These are phyloP conservation scores for Zhuqinia jingwanae DNA, from an alignment of 2,888 invertebrate species.

Conservation along the genomic window DNA sequence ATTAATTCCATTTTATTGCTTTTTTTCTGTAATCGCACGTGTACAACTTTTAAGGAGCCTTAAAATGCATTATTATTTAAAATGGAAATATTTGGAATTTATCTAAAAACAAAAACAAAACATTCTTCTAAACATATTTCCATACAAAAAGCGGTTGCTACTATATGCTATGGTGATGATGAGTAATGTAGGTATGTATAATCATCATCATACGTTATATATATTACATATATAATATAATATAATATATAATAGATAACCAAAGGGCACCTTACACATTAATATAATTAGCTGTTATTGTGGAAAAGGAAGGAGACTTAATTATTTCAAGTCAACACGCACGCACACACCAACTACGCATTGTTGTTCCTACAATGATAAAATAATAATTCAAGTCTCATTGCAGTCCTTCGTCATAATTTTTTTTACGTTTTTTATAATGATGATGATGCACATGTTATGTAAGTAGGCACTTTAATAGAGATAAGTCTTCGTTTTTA, in stretches of 20 bases:
- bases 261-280: too few relatives aligned
- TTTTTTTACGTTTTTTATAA: background rate
- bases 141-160: background rate
- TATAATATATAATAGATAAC: too few relatives aligned
- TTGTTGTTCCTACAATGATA: background rate
- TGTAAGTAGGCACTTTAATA: background rate
- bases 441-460: constrained; percentile 13
- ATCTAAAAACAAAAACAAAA: background rate
- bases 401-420: constrained; percentile 31
- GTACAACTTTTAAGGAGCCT: too few relatives aligned
- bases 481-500: too few relatives aligned
- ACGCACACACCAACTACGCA: background rate
- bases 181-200: background rate
- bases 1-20: too few relatives aligned
- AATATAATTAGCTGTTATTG: background rate
- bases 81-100: background rate
- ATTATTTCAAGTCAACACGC: background rate
- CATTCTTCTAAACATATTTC: background rate
- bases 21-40: too few relatives aligned
- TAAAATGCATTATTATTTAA: too few relatives aligned
- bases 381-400: background rate
- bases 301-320: background rate
- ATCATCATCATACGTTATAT: too few relatives aligned
- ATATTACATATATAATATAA: background rate
- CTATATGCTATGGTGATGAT: background rate